A percentile compares a stretch with the other conserved stretches of the same genome.
phyloP scores from a whole-genome alignment of 2,888 invertebrate species.

The Drosophila maculinotata region DNA sequence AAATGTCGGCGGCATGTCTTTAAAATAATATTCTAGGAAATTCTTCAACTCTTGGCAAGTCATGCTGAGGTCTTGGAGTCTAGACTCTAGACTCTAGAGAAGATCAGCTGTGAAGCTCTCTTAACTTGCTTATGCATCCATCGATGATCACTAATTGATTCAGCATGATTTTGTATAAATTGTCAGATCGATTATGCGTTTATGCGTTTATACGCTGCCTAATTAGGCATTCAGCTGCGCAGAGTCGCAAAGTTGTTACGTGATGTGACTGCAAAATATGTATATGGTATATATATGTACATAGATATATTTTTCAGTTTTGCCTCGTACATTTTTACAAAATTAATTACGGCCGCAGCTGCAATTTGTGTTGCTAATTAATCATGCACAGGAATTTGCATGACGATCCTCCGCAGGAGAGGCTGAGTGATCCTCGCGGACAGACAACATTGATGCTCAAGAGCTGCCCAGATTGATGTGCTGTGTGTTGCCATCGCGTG shows the following conservation, averaged over 20 bases:
- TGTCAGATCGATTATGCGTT: constrained; percentile 52
- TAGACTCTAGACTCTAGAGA: no score
- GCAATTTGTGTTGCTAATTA: constrained; percentile 73
- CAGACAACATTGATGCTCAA: constrained; percentile 38
- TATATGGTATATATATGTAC: neutral
- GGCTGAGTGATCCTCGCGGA: constrained; percentile 63
- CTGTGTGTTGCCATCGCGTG: constrained; percentile 73
- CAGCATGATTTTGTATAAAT: constrained; percentile 59
- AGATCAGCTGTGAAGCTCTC: neutral
- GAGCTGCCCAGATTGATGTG: constrained; percentile 73
- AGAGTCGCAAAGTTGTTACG: constrained; percentile 16
- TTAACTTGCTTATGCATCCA: neutral
- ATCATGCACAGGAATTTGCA: constrained; percentile 71
- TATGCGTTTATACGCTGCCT: constrained; percentile 43
- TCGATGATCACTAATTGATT: constrained; percentile 53
- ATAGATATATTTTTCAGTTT: neutral
- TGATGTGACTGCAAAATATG: constrained; percentile 19
- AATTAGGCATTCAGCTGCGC: constrained; percentile 51
- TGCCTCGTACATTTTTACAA: constrained; percentile 38
- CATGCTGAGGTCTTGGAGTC: no score
- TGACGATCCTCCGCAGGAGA: constrained; percentile 53
- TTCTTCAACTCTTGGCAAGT: constrained; percentile 5
- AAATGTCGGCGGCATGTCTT: constrained; percentile 58
- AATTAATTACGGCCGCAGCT: constrained; percentile 72
- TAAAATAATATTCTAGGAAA: constrained; percentile 61